These are phyloP conservation scores for Apogon talboti DNA, from an alignment of 2,797 vertebrate species.

Conservation along the genomic window DNA sequence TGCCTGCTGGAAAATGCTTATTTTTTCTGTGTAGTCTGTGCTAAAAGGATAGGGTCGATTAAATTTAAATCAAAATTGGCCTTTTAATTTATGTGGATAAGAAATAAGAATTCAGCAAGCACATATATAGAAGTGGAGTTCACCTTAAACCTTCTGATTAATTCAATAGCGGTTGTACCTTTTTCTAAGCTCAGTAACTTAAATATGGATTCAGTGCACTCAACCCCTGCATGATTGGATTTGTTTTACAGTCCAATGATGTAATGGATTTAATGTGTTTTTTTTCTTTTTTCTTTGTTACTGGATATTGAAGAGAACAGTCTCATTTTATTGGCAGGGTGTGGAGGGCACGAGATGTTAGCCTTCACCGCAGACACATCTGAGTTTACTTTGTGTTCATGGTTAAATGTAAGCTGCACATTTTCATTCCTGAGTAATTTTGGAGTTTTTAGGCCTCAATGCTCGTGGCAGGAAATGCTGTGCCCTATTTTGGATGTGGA, in stretches of 20 bases:
- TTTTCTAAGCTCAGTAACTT: not conserved
- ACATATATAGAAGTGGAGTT: not conserved
- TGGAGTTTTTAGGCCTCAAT: slow-evolving; percentile 24
- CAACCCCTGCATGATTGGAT: slow-evolving; percentile 28
- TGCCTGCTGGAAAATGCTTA: not conserved
- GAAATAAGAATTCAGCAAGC: not conserved
- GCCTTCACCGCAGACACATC: slow-evolving; percentile 41
- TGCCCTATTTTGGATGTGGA: slow-evolving; percentile 50
- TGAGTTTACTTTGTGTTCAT: slow-evolving; percentile 47
- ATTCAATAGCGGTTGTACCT: not conserved
- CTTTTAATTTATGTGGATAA: not conserved
- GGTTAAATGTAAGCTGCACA: slow-evolving; percentile 44
- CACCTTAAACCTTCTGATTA: too few species aligned
- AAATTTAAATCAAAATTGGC: not conserved
- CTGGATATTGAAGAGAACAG: slow-evolving; percentile 3
- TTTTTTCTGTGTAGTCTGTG: not conserved
- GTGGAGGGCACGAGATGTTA: slow-evolving; percentile 37
- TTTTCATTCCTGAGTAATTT: slow-evolving; percentile 57
- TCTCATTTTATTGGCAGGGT: slow-evolving; percentile 10
- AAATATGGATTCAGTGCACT: slow-evolving; percentile 6
- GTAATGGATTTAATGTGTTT: slow-evolving; percentile 1
- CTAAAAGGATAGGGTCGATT: not conserved
- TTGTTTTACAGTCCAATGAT: slow-evolving; percentile 47
- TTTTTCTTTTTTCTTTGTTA: not conserved
- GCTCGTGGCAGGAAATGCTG: slow-evolving; percentile 50